Base-by-base conservation (phyloP, 2,888 invertebrate species). In the Byasa hedistus region DNA sequence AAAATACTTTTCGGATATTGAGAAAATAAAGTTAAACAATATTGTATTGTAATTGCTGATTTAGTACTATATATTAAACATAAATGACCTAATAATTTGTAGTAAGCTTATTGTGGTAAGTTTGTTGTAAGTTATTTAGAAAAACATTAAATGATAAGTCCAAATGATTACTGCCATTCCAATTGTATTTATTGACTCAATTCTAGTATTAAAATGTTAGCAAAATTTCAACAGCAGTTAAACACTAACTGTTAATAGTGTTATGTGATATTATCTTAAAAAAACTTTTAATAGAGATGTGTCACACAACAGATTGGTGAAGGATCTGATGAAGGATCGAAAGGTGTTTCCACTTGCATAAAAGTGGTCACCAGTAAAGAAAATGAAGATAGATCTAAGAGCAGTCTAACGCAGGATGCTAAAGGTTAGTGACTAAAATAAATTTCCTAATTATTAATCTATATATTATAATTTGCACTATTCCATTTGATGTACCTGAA, bases 331-430 rank as follows among this genome's bases (percentile, higher is more conserved):
- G 82, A 83, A 62, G 81, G 79, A 2, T 70, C 77, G 57, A 84
- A 84, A 68, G 61, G 52, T 48, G 62, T 61, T 58, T 70, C 71
- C 24, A 67, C 76, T 8, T 80, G 82, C 65, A 80, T 90, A n/a
- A 88, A 90, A 77, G 80, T 89, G 12, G 78, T 89, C 23, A 80
- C 83, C 21, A 76, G 76, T 63, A 79, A 78, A 59, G 76, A 82
- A 44, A 71, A 61, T 24, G 69, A 76, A 58, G 75, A 77, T 0
- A 67, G 60, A 2, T 19, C 51, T 19, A 71, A 68, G 57, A 71
- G 69, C 23, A 72, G 58, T 39, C 68, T 51, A 78, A 79, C 69
- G 52, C 64, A 44, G 60, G 68, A 63, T 57, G 68, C 62, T 64
- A 75, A 74, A 72, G 71, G 75, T 77, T 68, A 69, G 55, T 69